Evolutionary conservation across 1,140 invertebrate species (phyloP), one percentile per base, ranked within the genome.

Genomic region (Spodoptera litura): DNA sequence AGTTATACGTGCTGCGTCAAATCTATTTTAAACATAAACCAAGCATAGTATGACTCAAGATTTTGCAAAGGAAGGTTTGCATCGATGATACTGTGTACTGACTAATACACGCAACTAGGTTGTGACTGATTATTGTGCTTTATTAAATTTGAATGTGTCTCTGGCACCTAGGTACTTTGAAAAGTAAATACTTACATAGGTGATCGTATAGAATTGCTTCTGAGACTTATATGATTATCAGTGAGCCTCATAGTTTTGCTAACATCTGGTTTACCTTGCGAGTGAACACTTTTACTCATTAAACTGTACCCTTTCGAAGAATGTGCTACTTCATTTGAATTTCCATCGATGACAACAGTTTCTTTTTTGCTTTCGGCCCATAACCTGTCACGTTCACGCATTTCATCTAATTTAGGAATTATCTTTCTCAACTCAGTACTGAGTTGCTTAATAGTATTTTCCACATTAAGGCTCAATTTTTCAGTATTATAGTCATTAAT

Each of bases 381-480:
- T 74, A 93, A 72, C 81, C 88, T 90, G 77, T 94, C 93, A 58
- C 89, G 81, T 78, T 94, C 91, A 52, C 90, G 88, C 91, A 94
- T 93, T 89, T 94, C 91, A 79, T 94, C 93, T 79, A 94, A 81
- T 85, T 94, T 94, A 5, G 93, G 93, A 81, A 94, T 94, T 66
- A 94, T 93, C 89, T 93, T 94, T 64, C 93, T 87, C 64, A 94
- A 74, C 78, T 94, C 93, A 11, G 92, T 93, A 81, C 92, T 93
- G 74, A 94, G 83, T 81, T 93, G 93, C 79, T 93, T 93, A 66
- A 94, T 94, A 13, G 93, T 94, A 80, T 88, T 93, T 83, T 94
- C 93, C 49, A 94, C 92, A 84, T 93, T 92, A 71, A 90, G 86
- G 77, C 86, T 91, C 74, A 93, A 74, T 51, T 88, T 87, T 76